phyloP scores from a whole-genome alignment of 2,888 invertebrate species.

The Sesia apiformis region DNA sequence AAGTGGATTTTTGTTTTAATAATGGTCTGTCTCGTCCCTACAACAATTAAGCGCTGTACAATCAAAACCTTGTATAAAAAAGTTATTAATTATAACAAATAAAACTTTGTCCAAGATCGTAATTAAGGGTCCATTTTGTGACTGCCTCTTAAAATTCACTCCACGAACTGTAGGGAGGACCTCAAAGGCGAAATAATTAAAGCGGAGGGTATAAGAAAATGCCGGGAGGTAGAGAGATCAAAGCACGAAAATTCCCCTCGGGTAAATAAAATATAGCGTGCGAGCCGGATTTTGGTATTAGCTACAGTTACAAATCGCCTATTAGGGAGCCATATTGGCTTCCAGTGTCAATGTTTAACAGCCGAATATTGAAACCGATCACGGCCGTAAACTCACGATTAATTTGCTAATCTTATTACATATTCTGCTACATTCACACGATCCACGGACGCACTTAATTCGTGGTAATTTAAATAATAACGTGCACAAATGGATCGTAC shows the following conservation, averaged over 20 bases:
- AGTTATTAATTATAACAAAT: conserved; percentile 62
- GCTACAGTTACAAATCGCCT: conserved; percentile 3
- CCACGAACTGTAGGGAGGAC: conserved; percentile 42
- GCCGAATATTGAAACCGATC: no score
- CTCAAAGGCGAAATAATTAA: conserved; percentile 71
- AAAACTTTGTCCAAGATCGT: conserved; percentile 44
- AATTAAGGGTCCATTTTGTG: conserved; percentile 70
- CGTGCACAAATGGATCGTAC: background rate
- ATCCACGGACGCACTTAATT: background rate
- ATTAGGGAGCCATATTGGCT: background rate
- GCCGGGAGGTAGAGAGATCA: conserved; percentile 53
- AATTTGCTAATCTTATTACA: no score
- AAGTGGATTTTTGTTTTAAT: background rate
- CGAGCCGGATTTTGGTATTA: conserved; percentile 38
- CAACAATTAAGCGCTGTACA: background rate
- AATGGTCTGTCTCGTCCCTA: background rate
- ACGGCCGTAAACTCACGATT: no score
- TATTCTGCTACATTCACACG: no score
- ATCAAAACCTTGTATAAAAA: background rate
- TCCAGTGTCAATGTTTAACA: background rate
- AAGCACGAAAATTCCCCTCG: conserved; percentile 54
- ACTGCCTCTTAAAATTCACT: conserved; percentile 69
- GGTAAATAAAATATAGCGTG: conserved; percentile 48
- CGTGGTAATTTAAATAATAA: background rate
- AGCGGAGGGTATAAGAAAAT: conserved; percentile 63